These are phyloP conservation scores for Hipposideros armiger DNA, from an alignment of 2,113 vertebrate species.

Conservation along the genomic window DNA sequence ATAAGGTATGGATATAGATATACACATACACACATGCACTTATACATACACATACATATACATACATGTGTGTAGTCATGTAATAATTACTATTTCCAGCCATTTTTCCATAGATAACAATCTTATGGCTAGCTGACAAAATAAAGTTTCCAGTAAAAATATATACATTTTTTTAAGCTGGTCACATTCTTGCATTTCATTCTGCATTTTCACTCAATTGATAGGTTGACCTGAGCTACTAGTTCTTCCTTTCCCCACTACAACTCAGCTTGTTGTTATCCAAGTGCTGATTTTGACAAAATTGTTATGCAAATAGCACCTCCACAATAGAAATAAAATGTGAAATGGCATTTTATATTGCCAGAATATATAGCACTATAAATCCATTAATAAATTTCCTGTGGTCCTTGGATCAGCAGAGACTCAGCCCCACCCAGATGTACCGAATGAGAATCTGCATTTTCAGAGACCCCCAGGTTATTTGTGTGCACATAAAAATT, in stretches of 20 bases:
- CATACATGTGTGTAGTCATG: not conserved
- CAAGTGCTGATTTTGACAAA: not conserved
- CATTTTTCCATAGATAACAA: not conserved
- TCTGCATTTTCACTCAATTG: not conserved
- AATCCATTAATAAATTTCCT: not conserved
- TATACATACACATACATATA: not conserved
- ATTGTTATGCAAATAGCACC: not conserved
- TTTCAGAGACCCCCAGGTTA: not conserved
- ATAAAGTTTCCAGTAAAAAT: not conserved
- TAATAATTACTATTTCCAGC: not conserved
- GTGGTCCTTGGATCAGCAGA: not conserved
- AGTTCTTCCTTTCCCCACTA: not conserved
- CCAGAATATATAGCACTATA: not conserved
- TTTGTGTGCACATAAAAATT: not conserved
- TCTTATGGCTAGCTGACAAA: not conserved
- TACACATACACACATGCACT: not conserved
- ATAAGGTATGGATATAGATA: not conserved
- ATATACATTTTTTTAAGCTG: not conserved
- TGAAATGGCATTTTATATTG: conserved; percentile 38
- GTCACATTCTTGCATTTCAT: not conserved
- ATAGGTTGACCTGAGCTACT: not conserved
- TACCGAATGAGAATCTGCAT: not conserved
- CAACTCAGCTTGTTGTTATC: not conserved
- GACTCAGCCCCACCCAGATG: not conserved
- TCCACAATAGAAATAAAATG: conserved; percentile 26